Evolutionary conservation across 1,140 invertebrate species (phyloP).

Genomic region (Tribolium madens): DNA sequence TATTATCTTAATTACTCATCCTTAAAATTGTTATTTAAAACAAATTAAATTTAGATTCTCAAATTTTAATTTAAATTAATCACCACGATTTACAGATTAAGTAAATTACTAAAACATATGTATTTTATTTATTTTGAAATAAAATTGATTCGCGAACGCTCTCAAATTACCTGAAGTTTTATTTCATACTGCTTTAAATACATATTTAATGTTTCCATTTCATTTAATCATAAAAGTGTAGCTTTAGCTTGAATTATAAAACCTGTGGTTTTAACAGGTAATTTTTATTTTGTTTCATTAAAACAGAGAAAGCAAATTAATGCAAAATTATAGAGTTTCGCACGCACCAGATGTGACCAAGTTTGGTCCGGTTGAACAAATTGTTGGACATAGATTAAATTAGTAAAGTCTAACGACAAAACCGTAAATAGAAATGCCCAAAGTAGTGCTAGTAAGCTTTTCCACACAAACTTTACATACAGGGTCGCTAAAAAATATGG

Average conservation of each 20-base stretch:
- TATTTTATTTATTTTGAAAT: slow-evolving; percentile 15
- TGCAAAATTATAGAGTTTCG: not conserved
- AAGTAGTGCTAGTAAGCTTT: not conserved
- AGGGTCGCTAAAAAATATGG: too few species aligned
- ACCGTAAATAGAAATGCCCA: not conserved
- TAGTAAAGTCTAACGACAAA: not conserved
- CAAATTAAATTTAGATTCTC: slow-evolving; percentile 10
- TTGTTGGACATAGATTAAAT: not conserved
- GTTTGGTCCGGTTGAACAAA: not conserved
- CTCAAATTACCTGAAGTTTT: not conserved
- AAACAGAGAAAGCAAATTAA: not conserved
- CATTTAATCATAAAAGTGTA: not conserved
- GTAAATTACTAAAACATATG: slow-evolving; percentile 12
- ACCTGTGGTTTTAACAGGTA: not conserved
- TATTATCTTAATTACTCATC: slow-evolving; percentile 7
- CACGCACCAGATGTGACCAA: not conserved
- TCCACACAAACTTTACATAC: too few species aligned
- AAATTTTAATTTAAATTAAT: slow-evolving; percentile 20
- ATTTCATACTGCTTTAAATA: not conserved
- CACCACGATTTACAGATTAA: slow-evolving; percentile 4
- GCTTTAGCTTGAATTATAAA: not conserved
- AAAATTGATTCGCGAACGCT: not conserved
- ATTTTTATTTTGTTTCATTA: not conserved
- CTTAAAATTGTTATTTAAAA: slow-evolving; percentile 5
- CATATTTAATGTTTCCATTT: not conserved